Base-by-base conservation (phyloP, 1,140 invertebrate species). In the Ceratina australensis region DNA sequence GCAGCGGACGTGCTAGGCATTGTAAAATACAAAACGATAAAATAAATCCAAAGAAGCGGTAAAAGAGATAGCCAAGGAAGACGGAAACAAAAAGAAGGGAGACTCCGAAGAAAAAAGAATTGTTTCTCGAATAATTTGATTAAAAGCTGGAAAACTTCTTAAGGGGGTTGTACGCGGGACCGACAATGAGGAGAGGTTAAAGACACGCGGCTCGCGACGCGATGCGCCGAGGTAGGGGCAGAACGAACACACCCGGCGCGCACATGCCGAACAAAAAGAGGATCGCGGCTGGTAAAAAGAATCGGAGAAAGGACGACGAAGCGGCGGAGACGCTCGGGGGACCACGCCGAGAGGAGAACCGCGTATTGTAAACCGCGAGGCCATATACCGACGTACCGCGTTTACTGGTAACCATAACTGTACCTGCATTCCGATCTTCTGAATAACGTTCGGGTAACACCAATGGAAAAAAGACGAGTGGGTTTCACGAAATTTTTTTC, bases 371-470 rank as follows among this genome's bases (percentile, higher is more conserved):
- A 87, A 81, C 72, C 69, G 65, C 72, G 64, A 74, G 81, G 78
- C 69, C 78, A 26, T 83, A 66, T 63, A 71, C 76, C 71, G 76
- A 65, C 82, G 88, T 81, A 67, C 61, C 83, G 82, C 86, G 74
- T 85, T 33, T 84, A 88, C 89, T 90, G 87, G 85, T 83, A 86
- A 83, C 84, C 80, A 81, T 90, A 91, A 92, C 89, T 90, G 90
- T 90, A 89, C 88, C 73, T 86, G 88, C 88, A 91, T 92, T 91
- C 89, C 89, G 80, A 88, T 84, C 83, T 84, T 81, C 59, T 84
- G 83, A 84, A 84, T 84, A 84, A 84, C 57, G 63, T 59, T 47
- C 64, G 78, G 77, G 83, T 83, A 84, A 84, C 78, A 84, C 73
- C 66, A 20, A 47, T 78, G 69, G 54, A 71, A 74, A 82, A 79